Base-by-base conservation (phyloP, 2,797 vertebrate genomes). In the Alca torda region DNA sequence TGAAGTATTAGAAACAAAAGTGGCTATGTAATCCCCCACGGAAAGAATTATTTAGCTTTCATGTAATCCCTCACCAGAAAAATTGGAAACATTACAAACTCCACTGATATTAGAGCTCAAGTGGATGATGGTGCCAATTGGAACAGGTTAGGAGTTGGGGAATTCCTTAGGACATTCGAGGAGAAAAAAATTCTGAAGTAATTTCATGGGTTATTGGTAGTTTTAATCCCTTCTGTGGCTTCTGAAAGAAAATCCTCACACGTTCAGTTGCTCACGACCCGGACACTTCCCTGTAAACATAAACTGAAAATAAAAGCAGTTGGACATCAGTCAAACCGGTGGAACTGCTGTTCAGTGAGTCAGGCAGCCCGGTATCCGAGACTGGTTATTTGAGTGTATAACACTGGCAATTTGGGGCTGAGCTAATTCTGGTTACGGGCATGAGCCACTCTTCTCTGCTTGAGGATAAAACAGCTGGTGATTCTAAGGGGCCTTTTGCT, bases 41-140 rank as follows among this genome's bases (percentile, higher is more conserved):
- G 96, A 94, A 86, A 87, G 73, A 89, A 78, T 50, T 74, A 88
- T 78, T 95, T 84, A 3, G 50, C 84, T 90, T 97, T 89, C 65
- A 48, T 48, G 75, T 80, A 93, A 94, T 89, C 83, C 79, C 87
- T 81, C 89, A 51, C 46, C 84, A 95, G 96, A 96, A 91, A 76
- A 31, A 48, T 6, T 93, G 95, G 92, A 86, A 65, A 54, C 61
- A 8, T 23, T 65, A 82, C 93, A 93, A 79, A 57, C 84, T 79
- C 24, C 5, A 14, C 39, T 75, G 54, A 51, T 50, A 59, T 20
- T 61, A 41, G 72, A 83, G 81, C 87, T 91, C n/a, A 1, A 31
- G 63, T 9, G 26, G 41, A 25, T 2, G 48, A 59, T 37, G 75
- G 90, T 91, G 91, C 89, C 90, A 72, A 33, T 7, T 81, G 94